Base-by-base conservation (phyloP, 2,888 invertebrate genomes). In the Ypsolopha sequella region DNA sequence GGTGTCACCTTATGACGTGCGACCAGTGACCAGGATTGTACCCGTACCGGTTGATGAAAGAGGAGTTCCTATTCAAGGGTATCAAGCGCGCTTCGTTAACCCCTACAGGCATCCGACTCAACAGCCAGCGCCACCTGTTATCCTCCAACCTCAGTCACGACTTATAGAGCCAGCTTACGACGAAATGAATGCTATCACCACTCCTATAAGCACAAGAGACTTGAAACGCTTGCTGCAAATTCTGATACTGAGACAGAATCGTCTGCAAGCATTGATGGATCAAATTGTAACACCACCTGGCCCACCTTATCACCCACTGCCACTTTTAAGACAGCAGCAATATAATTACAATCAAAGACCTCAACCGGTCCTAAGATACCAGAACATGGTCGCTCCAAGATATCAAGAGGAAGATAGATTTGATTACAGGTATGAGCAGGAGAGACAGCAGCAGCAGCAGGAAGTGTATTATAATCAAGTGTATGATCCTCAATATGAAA, bases 161-260 rank as follows among this genome's bases (percentile, higher is more conserved):
- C 88, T 88, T 39, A 72, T 75, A 1, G 88, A 88, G 52, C 82
- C 87, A 6, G 73, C 71, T 2, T 61, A 77, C 7, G 85, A 87
- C 33, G 89, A 89, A 55, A 84, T 89, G 70, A 88, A 89, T 53
- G 84, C 88, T 2, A 91, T 91, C 45, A 87, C 90, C 48, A 89
- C 92, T 8, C 93, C 93, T 7, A 89, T 93, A 2, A 92, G 92
- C 63, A 90, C 92, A 1, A 88, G 89, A 61, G 93, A 93, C 65
- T 89, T 93, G 54, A 91, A 92, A 63, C 84, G 90, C 48, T 73
- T 93, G 41, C 76, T 93, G 6, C 90, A 92, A 56, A 88, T 91
- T 66, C 75, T 93, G 52, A 88, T 93, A 39, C 66, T 89, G 36
- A 79, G 92, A 49, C 92, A 93, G 70, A 89, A 86, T 59, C 79